phyloP scores from a whole-genome alignment of 1,140 invertebrate genomes.

The Arion vulgaris region DNA sequence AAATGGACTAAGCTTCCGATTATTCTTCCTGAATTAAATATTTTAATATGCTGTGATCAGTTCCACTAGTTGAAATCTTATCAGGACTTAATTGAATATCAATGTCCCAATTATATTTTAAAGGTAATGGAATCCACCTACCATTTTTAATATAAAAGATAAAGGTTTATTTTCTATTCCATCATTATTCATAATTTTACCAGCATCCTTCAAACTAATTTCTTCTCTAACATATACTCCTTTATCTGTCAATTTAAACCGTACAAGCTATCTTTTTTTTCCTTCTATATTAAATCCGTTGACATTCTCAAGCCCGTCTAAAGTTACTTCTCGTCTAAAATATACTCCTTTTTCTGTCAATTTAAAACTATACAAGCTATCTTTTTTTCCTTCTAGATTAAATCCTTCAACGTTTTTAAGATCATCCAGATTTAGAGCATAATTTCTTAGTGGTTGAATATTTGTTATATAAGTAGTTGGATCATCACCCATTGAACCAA shows the following conservation, averaged over 20 bases:
- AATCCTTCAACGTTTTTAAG: not conserved
- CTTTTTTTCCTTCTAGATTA: not conserved
- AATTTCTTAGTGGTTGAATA: not conserved
- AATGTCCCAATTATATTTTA: not conserved
- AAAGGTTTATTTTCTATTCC: not conserved
- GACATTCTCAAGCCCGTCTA: not conserved
- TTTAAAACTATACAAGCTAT: not conserved
- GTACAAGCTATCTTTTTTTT: not conserved
- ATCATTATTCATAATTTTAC: not conserved
- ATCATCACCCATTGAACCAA: not conserved
- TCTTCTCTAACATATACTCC: not conserved
- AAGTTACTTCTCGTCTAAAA: not conserved
- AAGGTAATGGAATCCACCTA: not conserved
- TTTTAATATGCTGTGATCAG: not conserved
- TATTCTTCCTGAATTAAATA: not conserved
- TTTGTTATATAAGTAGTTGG: not conserved
- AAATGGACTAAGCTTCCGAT: not conserved
- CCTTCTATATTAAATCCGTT: not conserved
- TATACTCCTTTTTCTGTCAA: not conserved
- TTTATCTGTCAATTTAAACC: not conserved
- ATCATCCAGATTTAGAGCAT: not conserved
- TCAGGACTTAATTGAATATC: not conserved
- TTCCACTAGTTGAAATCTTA: not conserved
- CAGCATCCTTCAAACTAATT: not conserved
- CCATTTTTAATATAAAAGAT: not conserved